phyloP scores from a whole-genome alignment of 2,888 invertebrate genomes.

The Crematogaster levior region DNA sequence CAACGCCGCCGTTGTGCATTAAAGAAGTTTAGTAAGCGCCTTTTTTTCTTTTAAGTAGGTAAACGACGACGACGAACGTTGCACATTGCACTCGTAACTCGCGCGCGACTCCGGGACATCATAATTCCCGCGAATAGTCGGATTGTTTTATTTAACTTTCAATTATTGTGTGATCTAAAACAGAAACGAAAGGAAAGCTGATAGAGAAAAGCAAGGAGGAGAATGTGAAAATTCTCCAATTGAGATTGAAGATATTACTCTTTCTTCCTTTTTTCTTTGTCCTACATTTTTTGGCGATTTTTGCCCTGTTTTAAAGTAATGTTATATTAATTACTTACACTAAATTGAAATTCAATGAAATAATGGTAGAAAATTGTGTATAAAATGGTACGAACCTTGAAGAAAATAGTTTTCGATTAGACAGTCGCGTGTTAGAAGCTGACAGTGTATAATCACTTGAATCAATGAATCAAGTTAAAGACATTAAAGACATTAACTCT shows the following conservation, averaged over 20 bases:
- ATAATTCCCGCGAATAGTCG: constrained; percentile 5
- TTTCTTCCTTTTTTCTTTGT: too few species aligned
- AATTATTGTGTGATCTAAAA: constrained; percentile 12
- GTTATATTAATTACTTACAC: neutral
- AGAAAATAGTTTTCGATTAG: neutral
- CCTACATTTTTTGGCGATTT: too few species aligned
- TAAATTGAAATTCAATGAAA: neutral
- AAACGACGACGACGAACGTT: constrained; percentile 65
- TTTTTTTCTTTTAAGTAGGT: constrained; percentile 67
- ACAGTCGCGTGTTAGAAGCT: neutral
- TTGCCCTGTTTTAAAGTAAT: neutral
- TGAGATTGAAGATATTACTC: neutral
- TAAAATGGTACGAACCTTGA: neutral
- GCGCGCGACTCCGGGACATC: constrained; percentile 22
- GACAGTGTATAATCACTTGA: neutral
- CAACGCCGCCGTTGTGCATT: constrained; percentile 78
- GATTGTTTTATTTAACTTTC: constrained; percentile 25
- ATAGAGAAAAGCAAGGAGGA: neutral
- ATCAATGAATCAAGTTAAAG: neutral
- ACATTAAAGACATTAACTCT: too few species aligned
- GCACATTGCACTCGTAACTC: constrained; percentile 21
- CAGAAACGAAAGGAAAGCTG: neutral
- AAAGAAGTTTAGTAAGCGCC: constrained; percentile 75
- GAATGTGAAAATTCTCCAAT: neutral
- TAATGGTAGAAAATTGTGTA: neutral